phyloP scores from a whole-genome alignment of 2,113 vertebrate genomes.

The Tragelaphus scriptus region DNA sequence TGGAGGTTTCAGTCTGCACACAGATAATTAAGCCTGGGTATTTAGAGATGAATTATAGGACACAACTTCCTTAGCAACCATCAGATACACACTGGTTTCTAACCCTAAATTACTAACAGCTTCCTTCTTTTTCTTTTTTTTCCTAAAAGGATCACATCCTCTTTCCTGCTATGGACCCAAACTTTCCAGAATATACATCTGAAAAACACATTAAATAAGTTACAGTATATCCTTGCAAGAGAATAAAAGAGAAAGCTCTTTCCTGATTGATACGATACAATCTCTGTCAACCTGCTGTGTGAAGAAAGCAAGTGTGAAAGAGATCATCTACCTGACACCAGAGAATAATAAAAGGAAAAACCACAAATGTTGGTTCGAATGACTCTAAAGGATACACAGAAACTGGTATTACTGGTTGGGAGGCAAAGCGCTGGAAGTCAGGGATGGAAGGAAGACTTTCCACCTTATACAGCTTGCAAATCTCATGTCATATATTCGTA shows the following conservation, averaged over 20 bases:
- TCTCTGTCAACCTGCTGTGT: neutral
- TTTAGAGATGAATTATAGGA: conserved; percentile 22
- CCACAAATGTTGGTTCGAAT: neutral
- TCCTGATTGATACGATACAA: neutral
- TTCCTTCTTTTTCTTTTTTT: neutral
- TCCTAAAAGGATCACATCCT: conserved; percentile 23
- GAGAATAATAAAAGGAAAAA: neutral
- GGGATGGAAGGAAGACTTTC: neutral
- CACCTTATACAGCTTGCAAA: neutral
- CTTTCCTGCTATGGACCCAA: neutral
- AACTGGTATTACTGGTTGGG: neutral
- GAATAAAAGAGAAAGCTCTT: neutral
- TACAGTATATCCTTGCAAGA: neutral
- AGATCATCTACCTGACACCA: neutral
- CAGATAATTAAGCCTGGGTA: neutral
- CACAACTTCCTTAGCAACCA: conserved; percentile 63
- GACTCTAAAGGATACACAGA: neutral
- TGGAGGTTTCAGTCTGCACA: neutral
- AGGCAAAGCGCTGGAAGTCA: neutral
- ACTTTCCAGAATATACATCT: neutral
- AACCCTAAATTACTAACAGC: neutral
- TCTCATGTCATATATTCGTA: neutral
- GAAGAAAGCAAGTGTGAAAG: neutral
- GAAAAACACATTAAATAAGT: conserved; percentile 14
- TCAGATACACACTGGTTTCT: conserved; percentile 43